Percentiles rank a stretch among this genome's conserved stretches.
Conservation (phyloP, 2,888 invertebrate species). For the Pinctada fucata region DNA sequence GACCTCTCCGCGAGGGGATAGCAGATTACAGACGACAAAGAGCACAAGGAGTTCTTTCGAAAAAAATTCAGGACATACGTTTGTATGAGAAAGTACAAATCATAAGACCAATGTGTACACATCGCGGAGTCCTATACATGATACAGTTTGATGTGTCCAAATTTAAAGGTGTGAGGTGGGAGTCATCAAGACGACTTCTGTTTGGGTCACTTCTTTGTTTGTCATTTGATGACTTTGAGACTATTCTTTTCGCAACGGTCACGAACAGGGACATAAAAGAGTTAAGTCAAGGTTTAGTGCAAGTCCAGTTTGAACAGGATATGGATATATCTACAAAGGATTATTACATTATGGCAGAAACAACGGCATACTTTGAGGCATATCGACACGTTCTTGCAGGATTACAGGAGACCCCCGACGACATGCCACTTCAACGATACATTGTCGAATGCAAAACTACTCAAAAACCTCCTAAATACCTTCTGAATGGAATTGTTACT, state of each 20-base stretch:
- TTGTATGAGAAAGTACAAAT: conserved; percentile 68
- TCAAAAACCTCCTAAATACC: conserved; percentile 57
- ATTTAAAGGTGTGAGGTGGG: conserved; percentile 73
- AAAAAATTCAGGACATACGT: conserved; percentile 54
- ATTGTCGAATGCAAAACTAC: conserved; percentile 56
- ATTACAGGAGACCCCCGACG: conserved; percentile 81
- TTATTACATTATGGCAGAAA: conserved; percentile 83
- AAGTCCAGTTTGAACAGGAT: conserved; percentile 58
- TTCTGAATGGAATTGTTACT: conserved; percentile 30
- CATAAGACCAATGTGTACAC: conserved; percentile 56
- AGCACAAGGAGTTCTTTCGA: conserved; percentile 16
- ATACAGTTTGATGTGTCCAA: conserved; percentile 56
- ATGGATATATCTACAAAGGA: conserved; percentile 38
- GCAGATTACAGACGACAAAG: conserved; percentile 77
- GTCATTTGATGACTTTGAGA: conserved; percentile 84
- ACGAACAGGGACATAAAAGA: conserved; percentile 59
- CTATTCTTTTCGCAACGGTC: conserved; percentile 84
- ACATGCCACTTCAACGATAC: conserved; percentile 60
- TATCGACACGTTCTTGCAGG: conserved; percentile 86
- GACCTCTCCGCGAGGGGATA: conserved; percentile 85
- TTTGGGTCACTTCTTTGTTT: conserved; percentile 86
- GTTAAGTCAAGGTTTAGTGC: conserved; percentile 60
- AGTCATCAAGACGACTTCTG: conserved; percentile 82
- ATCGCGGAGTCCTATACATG: conserved; percentile 59
- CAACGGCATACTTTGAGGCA: conserved; percentile 89